Evolutionary conservation across 1,140 invertebrate genomes (phyloP), one percentile per base, ranked within the genome.

Genomic region (Drosophila navojoa): DNA sequence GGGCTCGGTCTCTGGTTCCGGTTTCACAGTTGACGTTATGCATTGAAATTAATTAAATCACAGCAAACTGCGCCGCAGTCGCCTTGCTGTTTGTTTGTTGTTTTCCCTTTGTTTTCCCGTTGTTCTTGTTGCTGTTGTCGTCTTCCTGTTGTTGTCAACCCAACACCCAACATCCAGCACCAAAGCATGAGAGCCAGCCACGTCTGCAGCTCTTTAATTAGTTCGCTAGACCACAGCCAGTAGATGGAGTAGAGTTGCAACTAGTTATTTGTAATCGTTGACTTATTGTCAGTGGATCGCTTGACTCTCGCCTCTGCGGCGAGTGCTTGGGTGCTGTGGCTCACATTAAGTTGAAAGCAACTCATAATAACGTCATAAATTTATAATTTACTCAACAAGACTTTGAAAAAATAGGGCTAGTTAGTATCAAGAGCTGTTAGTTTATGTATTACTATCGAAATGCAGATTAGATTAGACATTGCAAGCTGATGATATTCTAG

Each of bases 41-140:
- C 86, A 82, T 90, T 82, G 81, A 90, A 90, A 86, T 86, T 90
- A 90, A 90, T 90, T 90, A 90, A 90, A 90, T 90, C 86, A 86
- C 86, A 82, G 86, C 71, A 74, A 86, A 69, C 78, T 72, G 67
- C 67, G 77, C 42, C 70, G 54, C 64, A 75, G 61, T 76, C 50
- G 62, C 61, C 44, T 19, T 44, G 38, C 19, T 50, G 55, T 63
- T 70, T 74, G 71, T 75, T 75, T 71, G 72, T 71, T 75, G 72
- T 64, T 60, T 54, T 71, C 45, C 32, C 6, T 53, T 32, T 25
- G 15, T 53, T 54, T 44, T 15, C 9, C 22, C 57, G 45, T 45
- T 61, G 69, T 35, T 63, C 13, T 61, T 68, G 47, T 47, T 73
- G 58, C 16, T 60, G 25, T 60, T 50, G 55, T 25, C 47, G 22